Percentiles rank a stretch among this genome's conserved stretches.
Conservation (phyloP, 2,113 vertebrate species). For the Boulengeromyrus knoepffleri region DNA sequence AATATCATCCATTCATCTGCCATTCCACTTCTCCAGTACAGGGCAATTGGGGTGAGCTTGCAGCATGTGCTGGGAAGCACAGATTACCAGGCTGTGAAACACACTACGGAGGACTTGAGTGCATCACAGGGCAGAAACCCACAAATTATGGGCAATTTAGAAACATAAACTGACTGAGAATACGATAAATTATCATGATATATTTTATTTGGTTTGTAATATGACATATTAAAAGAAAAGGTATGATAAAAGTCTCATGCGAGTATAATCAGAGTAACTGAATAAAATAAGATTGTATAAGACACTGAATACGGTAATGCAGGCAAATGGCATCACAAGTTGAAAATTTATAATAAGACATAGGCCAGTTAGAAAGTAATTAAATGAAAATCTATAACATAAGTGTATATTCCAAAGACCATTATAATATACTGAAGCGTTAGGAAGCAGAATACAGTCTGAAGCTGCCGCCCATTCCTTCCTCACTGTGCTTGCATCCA, state of each 20-base stretch:
- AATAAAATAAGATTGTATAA: not conserved
- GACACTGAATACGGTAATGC: not conserved
- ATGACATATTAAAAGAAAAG: not conserved
- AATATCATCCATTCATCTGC: not conserved
- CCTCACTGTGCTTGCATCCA: slow-evolving; percentile 2
- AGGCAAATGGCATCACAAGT: not conserved
- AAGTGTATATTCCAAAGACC: not conserved
- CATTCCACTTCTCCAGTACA: not conserved
- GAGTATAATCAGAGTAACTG: not conserved
- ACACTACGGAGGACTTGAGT: not conserved
- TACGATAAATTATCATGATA: not conserved
- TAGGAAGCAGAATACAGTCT: not conserved
- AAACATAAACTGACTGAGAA: not conserved
- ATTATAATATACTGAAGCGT: not conserved
- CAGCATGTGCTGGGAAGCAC: not conserved
- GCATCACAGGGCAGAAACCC: not conserved
- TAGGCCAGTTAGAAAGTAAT: not conserved
- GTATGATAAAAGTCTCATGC: not conserved
- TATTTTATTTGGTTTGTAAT: not conserved
- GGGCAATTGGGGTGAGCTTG: not conserved
- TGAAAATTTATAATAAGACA: not conserved
- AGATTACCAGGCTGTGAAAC: not conserved
- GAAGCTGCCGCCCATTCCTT: not conserved
- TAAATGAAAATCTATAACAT: not conserved
- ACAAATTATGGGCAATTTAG: not conserved